Conservation (phyloP, 2,797 vertebrate species). For the Liparis tanakae region DNA sequence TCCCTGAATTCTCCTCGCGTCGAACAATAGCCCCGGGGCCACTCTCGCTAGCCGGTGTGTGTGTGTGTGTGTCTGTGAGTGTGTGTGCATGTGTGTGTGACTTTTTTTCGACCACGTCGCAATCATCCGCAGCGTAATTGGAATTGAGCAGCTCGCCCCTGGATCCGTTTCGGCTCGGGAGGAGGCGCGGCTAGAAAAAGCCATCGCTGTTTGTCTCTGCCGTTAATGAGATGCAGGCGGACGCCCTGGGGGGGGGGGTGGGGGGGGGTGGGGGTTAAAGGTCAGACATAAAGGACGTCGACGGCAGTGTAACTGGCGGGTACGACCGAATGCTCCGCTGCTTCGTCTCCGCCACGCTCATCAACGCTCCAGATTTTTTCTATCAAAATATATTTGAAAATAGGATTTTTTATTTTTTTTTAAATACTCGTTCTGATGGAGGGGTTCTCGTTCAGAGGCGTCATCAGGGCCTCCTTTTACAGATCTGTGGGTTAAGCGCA, state of each 20-base stretch:
- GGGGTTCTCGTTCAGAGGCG: too few species aligned
- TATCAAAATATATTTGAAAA: neutral
- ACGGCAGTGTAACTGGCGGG: neutral
- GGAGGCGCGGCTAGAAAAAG: constrained; percentile 48
- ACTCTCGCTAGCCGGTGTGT: constrained; percentile 6
- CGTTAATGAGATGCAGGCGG: constrained; percentile 48
- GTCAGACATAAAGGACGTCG: constrained; percentile 17
- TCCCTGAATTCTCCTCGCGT: constrained; percentile 58
- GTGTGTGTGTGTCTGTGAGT: neutral
- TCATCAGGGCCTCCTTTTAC: constrained; percentile 24
- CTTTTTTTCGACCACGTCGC: constrained; percentile 53
- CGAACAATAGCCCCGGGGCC: constrained; percentile 56
- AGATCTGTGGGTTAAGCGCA: constrained; percentile 39
- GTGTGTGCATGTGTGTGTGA: neutral
- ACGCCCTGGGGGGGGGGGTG: constrained; percentile 28
- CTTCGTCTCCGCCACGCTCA: neutral
- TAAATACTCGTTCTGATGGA: too few species aligned
- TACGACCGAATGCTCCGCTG: neutral
- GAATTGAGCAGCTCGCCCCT: constrained; percentile 68
- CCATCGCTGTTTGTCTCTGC: constrained; percentile 28
- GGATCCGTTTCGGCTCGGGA: constrained; percentile 30
- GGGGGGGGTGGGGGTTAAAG: constrained; percentile 58
- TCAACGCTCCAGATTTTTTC: neutral
- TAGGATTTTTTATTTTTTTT: too few species aligned
- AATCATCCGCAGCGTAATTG: constrained; percentile 66